Evolutionary conservation across 1,140 invertebrate species (phyloP).

Genomic region (Campodea augens): DNA sequence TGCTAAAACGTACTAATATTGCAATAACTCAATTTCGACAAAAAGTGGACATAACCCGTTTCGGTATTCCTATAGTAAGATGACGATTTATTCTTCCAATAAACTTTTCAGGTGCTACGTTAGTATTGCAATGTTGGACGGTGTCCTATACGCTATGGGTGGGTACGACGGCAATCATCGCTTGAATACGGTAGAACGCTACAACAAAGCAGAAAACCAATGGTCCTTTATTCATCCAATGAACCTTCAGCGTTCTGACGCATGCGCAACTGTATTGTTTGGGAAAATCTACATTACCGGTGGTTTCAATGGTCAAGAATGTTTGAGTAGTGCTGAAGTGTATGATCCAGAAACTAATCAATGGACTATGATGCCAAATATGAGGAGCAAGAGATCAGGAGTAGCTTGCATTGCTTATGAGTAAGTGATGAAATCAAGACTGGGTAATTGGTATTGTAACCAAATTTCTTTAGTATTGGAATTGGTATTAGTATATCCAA

Average conservation of each 20-base stretch:
- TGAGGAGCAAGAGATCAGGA: conserved; percentile 37
- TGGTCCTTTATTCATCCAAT: conserved; percentile 42
- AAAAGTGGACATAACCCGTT: too few species aligned
- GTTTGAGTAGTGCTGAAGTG: conserved; percentile 62
- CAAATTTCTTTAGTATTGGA: too few species aligned
- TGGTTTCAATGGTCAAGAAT: conserved; percentile 78
- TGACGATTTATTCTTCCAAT: too few species aligned
- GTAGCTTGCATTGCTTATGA: conserved; percentile 35
- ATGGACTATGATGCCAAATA: conserved; percentile 58
- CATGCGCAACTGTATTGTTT: conserved; percentile 38
- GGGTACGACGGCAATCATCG: conserved; percentile 69
- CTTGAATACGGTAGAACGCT: conserved; percentile 54
- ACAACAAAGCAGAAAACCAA: conserved; percentile 42
- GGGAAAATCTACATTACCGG: conserved; percentile 63
- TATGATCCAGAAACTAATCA: conserved; percentile 65
- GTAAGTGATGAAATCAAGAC: too few species aligned
- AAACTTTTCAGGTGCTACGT: conserved; percentile 37
- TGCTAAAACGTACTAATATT: too few species aligned
- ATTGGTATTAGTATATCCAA: too few species aligned
- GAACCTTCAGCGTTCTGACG: conserved; percentile 56
- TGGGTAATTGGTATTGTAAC: conserved; percentile 18
- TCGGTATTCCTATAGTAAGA: too few species aligned
- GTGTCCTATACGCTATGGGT: conserved; percentile 64
- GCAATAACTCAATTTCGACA: too few species aligned
- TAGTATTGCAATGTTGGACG: conserved; percentile 41